Conservation (phyloP, 2,113 vertebrate species). For the Gavialis gangeticus region DNA sequence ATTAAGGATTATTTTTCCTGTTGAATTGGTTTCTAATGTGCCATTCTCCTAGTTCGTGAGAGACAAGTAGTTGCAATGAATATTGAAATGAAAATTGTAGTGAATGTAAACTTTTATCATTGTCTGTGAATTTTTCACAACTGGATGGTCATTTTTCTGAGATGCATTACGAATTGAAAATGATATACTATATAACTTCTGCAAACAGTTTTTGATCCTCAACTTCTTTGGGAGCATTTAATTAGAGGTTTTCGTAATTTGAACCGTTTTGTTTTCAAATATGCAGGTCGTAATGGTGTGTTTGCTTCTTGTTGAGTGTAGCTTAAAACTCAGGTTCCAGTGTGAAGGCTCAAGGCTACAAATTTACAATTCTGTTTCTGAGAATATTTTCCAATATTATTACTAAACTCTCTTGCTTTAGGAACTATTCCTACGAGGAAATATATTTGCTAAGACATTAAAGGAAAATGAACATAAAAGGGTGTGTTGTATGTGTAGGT, state of each 20-base stretch:
- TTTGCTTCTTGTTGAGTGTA: background rate
- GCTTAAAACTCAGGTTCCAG: background rate
- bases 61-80: background rate
- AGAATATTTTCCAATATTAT: background rate
- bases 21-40: background rate
- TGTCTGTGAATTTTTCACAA: background rate
- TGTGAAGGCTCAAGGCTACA: background rate
- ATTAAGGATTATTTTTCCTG: background rate
- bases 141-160: background rate
- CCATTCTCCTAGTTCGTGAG: background rate
- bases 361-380: background rate
- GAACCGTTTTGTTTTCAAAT: background rate
- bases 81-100: background rate
- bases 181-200: background rate
- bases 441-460: accelerated
- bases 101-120: background rate
- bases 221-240: background rate
- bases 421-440: background rate
- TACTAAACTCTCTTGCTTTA: background rate
- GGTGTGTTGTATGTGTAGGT: background rate
- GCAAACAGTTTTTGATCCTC: background rate
- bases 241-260: background rate
- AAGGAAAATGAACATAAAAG: background rate
- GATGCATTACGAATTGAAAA: background rate
- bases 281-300: background rate